Percentiles rank a stretch among this genome's conserved stretches.
Evolutionary conservation across 2,797 vertebrate species (phyloP).

Genomic region (Myripristis jacobus): DNA sequence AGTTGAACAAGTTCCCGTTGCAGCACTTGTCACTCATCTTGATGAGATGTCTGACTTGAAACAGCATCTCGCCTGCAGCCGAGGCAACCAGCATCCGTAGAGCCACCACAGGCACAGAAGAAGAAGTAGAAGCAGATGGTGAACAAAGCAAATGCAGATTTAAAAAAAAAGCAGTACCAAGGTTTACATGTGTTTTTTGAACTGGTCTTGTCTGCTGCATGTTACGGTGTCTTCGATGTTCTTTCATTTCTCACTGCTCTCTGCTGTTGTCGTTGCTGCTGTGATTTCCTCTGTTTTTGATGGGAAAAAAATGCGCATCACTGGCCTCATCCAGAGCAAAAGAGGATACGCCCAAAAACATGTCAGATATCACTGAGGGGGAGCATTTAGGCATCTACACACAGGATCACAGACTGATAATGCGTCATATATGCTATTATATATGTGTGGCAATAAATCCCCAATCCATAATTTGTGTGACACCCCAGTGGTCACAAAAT

Average conservation of each 20-base stretch:
- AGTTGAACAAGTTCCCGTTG: neutral
- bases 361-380: too few relatives aligned
- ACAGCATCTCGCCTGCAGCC: slow-evolving; percentile 1
- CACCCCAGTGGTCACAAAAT: too few relatives aligned
- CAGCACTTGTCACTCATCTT: neutral
- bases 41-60: slow-evolving; percentile 3
- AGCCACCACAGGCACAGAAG: neutral
- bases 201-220: slow-evolving; percentile 15
- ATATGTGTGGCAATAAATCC: too few relatives aligned
- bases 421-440: too few relatives aligned
- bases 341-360: too few relatives aligned
- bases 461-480: too few relatives aligned
- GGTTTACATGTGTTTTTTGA: slow-evolving; percentile 14
- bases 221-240: too few relatives aligned
- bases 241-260: neutral
- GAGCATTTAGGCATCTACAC: slow-evolving; percentile 2
- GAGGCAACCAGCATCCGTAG: neutral
- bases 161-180: slow-evolving; percentile 14
- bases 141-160: slow-evolving; percentile 6
- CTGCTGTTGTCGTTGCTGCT: neutral
- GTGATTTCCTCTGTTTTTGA: too few relatives aligned
- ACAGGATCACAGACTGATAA: too few relatives aligned
- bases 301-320: too few relatives aligned
- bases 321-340: too few relatives aligned
- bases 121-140: neutral